Evolutionary conservation across 2,797 vertebrate genomes (phyloP).

Genomic region (Alca torda): DNA sequence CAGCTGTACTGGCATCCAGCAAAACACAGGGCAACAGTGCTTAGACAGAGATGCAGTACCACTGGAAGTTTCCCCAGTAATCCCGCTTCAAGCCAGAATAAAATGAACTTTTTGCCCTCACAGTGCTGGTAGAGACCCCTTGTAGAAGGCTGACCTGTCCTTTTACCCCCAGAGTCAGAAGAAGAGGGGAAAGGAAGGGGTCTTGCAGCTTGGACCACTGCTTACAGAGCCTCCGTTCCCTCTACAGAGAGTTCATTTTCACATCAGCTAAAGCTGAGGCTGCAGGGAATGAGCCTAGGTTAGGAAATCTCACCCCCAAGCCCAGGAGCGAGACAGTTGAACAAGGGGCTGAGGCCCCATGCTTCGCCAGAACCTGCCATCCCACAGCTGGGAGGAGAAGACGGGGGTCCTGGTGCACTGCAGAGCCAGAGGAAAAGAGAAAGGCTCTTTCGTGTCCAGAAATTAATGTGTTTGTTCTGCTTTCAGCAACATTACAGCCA

Average conservation of each 20-base stretch:
- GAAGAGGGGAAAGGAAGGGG: not conserved
- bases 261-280: not conserved
- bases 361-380: not conserved
- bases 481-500: slow-evolving; percentile 38
- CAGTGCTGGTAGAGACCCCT: not conserved
- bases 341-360: not conserved
- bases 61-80: not conserved
- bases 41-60: not conserved
- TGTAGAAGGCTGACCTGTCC: not conserved
- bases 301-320: not conserved
- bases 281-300: not conserved
- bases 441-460: slow-evolving; percentile 20
- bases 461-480: slow-evolving; percentile 69
- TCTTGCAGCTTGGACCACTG: not conserved
- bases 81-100: not conserved
- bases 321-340: not conserved
- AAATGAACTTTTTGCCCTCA: not conserved
- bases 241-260: not conserved
- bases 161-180: not conserved
- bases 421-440: not conserved
- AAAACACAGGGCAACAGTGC: not conserved
- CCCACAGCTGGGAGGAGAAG: not conserved
- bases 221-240: not conserved
- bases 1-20: slow-evolving; percentile 20
- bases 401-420: not conserved